Evolutionary conservation across 2,797 vertebrate genomes (phyloP).

Genomic region (Oophaga sylvatica): DNA sequence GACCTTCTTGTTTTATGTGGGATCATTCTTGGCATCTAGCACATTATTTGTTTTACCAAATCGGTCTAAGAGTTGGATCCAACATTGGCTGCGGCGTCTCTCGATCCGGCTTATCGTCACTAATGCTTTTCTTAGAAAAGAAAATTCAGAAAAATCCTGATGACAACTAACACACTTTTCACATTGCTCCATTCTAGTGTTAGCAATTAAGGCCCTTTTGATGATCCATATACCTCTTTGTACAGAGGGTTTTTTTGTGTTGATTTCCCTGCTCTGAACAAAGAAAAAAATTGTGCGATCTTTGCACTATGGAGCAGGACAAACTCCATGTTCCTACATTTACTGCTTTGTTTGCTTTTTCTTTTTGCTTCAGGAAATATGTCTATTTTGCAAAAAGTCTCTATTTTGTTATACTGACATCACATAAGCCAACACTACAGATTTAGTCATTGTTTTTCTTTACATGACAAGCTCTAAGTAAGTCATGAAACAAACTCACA

Average conservation of each 20-base stretch:
- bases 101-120: too few relatives aligned
- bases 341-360: not conserved
- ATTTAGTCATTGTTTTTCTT: conserved; percentile 11
- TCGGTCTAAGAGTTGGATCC: too few relatives aligned
- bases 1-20: too few relatives aligned
- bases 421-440: not conserved
- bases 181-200: not conserved
- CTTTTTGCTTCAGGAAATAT: not conserved
- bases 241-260: not conserved
- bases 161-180: not conserved
- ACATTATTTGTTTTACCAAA: too few relatives aligned
- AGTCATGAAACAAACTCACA: conserved; percentile 9
- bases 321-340: not conserved
- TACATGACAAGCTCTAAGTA: conserved; percentile 14
- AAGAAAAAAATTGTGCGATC: not conserved
- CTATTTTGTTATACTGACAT: not conserved
- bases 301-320: not conserved
- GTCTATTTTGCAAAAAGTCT: not conserved
- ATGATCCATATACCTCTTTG: not conserved
- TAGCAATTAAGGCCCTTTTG: not conserved
- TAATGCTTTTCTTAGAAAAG: not conserved
- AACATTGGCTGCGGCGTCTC: too few relatives aligned
- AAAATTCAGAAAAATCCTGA: too few relatives aligned
- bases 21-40: too few relatives aligned
- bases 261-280: not conserved